A percentile compares a stretch with the other conserved stretches of the same genome.
phyloP scores from a whole-genome alignment of 2,797 vertebrate genomes.

The Ctenochaetus hawaiiensis region DNA sequence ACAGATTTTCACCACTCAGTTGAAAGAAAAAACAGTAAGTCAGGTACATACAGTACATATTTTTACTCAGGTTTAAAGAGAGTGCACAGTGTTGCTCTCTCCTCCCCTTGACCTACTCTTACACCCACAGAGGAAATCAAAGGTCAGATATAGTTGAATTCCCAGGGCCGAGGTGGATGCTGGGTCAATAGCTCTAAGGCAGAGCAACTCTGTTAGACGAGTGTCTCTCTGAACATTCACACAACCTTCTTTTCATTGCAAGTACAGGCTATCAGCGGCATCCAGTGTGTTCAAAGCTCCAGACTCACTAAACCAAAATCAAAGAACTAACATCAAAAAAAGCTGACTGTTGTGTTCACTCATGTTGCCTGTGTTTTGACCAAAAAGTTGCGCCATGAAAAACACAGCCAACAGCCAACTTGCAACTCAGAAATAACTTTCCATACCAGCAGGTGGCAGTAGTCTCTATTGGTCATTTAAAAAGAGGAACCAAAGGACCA shows the following conservation, averaged over 20 bases:
- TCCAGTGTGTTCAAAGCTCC: background rate
- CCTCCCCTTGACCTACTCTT: slow-evolving; percentile 22
- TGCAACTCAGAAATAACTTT: too few relatives aligned
- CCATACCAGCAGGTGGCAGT: background rate
- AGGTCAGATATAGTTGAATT: slow-evolving; percentile 34
- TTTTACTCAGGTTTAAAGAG: slow-evolving; percentile 19
- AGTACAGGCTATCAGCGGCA: background rate
- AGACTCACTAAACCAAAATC: background rate
- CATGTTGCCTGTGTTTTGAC: too few relatives aligned
- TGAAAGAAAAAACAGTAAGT: background rate
- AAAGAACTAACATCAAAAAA: too few relatives aligned
- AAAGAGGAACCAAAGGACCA: too few relatives aligned
- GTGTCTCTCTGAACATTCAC: background rate
- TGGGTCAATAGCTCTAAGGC: slow-evolving; percentile 24
- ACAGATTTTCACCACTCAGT: background rate
- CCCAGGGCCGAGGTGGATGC: slow-evolving; percentile 6
- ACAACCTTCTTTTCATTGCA: background rate
- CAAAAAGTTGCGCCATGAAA: too few relatives aligned
- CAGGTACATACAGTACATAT: background rate
- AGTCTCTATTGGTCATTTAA: too few relatives aligned
- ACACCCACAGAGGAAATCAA: slow-evolving; percentile 12
- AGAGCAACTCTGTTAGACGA: slow-evolving; percentile 1
- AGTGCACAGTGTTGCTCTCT: slow-evolving; percentile 6
- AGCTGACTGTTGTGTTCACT: too few relatives aligned
- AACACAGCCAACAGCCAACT: too few relatives aligned